Evolutionary conservation across 2,888 invertebrate species (phyloP).

Genomic region (Mesorhabditis spiculigera): DNA sequence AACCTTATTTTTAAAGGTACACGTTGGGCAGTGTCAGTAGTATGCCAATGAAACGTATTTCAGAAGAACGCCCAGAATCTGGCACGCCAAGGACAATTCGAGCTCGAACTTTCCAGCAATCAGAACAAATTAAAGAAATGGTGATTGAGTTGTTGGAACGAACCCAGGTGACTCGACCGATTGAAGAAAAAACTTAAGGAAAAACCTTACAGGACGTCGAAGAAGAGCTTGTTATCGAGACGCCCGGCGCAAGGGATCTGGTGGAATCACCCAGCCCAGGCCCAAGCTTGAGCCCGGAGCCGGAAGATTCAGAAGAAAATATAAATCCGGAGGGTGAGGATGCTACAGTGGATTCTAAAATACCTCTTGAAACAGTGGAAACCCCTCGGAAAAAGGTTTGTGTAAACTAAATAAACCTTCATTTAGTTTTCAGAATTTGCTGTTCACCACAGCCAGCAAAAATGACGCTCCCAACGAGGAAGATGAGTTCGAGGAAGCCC

Average conservation of each 20-base stretch:
- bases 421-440: neutral
- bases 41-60: neutral
- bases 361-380: no score
- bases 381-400: no score
- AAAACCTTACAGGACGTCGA: neutral
- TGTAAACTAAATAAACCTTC: no score
- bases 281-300: neutral
- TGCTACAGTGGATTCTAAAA: no score
- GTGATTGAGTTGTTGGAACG: neutral
- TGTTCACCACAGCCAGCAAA: neutral
- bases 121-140: neutral
- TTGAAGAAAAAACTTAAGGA: neutral
- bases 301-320: neutral
- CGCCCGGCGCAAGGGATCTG: neutral
- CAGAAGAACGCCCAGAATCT: neutral
- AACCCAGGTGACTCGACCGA: neutral
- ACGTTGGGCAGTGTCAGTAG: neutral
- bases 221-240: neutral
- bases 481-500: neutral
- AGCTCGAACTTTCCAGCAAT: neutral
- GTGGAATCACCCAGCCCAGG: neutral
- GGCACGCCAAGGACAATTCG: neutral
- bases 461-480: neutral
- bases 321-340: neutral
- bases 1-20: no score